Conservation (phyloP, 2,888 invertebrate genomes). For the Ecliptopera silaceata region DNA sequence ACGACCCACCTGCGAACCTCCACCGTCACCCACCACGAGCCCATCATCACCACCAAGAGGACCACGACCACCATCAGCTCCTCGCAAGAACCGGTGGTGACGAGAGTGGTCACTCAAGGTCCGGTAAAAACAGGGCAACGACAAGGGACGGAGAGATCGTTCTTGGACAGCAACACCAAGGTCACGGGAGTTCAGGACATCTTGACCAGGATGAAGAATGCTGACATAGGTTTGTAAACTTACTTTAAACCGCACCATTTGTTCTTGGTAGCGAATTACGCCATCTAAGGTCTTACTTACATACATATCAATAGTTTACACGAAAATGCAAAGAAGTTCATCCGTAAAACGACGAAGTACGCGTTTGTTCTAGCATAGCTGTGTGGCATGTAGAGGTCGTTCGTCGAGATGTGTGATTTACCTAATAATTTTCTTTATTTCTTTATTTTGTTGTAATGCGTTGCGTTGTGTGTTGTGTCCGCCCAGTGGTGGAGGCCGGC, state of each 20-base stretch:
- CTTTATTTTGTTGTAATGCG: no score
- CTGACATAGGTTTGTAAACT: slow-evolving; percentile 83
- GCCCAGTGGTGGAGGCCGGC: slow-evolving; percentile 84
- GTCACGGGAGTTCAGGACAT: slow-evolving; percentile 90
- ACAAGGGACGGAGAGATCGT: slow-evolving; percentile 77
- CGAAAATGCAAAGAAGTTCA: no score
- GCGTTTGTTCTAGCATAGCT: no score
- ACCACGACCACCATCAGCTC: slow-evolving; percentile 27
- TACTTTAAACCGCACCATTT: no score
- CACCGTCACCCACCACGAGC: slow-evolving; percentile 36
- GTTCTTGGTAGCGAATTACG: no score
- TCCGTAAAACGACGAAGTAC: no score
- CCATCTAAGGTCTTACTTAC: no score
- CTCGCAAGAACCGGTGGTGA: slow-evolving; percentile 24
- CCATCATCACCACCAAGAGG: slow-evolving; percentile 32
- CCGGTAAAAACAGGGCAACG: slow-evolving; percentile 27
- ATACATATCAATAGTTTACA: no score
- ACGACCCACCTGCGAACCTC: slow-evolving; percentile 36
- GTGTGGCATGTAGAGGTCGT: no score
- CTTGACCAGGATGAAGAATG: slow-evolving; percentile 89
- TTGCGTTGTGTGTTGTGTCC: not conserved
- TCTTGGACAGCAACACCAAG: slow-evolving; percentile 87
- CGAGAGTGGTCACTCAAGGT: slow-evolving; percentile 21
- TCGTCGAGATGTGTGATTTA: no score
- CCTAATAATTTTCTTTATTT: no score